Conservation (phyloP, 2,113 vertebrate genomes). For the Psettodes erumei region DNA sequence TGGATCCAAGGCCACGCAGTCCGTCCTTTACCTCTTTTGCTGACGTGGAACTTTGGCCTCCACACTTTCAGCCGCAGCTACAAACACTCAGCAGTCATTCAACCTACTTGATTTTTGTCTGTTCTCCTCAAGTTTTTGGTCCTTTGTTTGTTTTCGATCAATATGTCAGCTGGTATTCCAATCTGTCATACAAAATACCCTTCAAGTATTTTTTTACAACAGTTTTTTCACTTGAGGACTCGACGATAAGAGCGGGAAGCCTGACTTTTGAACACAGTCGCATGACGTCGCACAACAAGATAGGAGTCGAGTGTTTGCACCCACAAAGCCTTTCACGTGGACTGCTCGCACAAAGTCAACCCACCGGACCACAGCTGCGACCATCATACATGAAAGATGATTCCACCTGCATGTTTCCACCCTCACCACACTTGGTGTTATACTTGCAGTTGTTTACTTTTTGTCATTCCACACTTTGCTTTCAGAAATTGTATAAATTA, state of each 20-base stretch:
- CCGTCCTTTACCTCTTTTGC: conserved; percentile 41
- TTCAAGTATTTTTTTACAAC: background rate
- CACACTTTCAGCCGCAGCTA: conserved; percentile 3
- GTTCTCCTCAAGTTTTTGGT: background rate
- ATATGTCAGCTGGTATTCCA: background rate
- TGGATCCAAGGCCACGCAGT: conserved; percentile 37
- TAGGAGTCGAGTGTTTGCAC: background rate
- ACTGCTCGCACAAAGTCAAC: background rate
- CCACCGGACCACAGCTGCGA: background rate
- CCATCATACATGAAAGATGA: background rate
- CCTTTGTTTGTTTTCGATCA: background rate
- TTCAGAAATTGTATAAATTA: conserved; percentile 8
- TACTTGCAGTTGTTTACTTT: background rate
- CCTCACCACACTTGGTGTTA: background rate
- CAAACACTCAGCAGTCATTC: background rate
- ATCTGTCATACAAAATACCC: no score
- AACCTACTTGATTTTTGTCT: conserved; percentile 4
- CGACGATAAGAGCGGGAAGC: background rate
- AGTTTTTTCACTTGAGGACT: conserved; percentile 5
- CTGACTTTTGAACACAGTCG: conserved; percentile 2
- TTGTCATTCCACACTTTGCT: conserved; percentile 18
- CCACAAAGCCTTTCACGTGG: conserved; percentile 1
- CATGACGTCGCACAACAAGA: background rate
- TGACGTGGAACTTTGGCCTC: conserved; percentile 18
- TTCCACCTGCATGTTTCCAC: conserved; percentile 11